These are phyloP conservation scores for Vandiemenella viatica DNA, from an alignment of 2,888 invertebrate genomes.

Conservation along the genomic window DNA sequence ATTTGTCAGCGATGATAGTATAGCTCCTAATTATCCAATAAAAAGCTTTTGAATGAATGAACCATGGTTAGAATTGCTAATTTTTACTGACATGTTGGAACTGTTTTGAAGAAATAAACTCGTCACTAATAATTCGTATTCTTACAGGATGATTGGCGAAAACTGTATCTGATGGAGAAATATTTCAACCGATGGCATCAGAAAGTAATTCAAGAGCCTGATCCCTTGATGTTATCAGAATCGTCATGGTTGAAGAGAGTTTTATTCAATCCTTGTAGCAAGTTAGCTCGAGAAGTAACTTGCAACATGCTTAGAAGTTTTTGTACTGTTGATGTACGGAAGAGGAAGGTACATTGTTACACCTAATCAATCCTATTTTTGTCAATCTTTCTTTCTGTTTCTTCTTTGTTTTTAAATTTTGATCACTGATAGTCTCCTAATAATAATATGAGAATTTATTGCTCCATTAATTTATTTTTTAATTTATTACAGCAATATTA, in stretches of 20 bases:
- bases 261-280: slow-evolving; percentile 80
- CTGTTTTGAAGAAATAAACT: too few relatives aligned
- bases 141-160: slow-evolving; percentile 25
- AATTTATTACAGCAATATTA: too few relatives aligned
- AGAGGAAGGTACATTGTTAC: slow-evolving; percentile 47
- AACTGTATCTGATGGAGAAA: slow-evolving; percentile 55
- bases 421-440: too few relatives aligned
- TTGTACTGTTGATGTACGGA: slow-evolving; percentile 50
- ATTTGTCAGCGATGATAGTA: too few relatives aligned
- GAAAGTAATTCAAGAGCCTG: slow-evolving; percentile 31
- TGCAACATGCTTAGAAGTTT: slow-evolving; percentile 78
- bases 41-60: too few relatives aligned
- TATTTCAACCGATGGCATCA: slow-evolving; percentile 54
- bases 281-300: slow-evolving; percentile 74
- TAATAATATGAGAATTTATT: too few relatives aligned
- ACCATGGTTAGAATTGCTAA: too few relatives aligned
- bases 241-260: slow-evolving; percentile 83
- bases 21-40: too few relatives aligned
- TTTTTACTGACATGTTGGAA: too few relatives aligned
- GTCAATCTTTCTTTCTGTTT: background rate
- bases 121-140: too few relatives aligned
- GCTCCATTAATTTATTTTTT: too few relatives aligned
- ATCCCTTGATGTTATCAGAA: slow-evolving; percentile 45
- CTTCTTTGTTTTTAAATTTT: too few relatives aligned
- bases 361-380: background rate